Evolutionary conservation across 2,888 invertebrate genomes (phyloP).

Genomic region (Aphrophora alni): DNA sequence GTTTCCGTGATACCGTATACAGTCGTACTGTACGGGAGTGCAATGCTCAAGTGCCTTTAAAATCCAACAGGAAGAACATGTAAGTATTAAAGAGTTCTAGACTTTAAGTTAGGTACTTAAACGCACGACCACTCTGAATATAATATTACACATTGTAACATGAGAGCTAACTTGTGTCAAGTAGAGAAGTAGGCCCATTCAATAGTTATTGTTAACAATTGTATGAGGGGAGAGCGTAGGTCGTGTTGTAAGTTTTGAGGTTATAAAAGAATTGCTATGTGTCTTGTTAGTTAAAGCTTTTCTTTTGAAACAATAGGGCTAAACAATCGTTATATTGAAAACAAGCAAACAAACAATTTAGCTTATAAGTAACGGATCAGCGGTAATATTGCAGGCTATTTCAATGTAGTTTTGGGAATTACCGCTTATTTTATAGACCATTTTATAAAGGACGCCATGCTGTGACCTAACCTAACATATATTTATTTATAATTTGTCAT

Average conservation of each 20-base stretch:
- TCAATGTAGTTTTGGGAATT: too few relatives aligned
- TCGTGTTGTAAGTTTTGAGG: neutral
- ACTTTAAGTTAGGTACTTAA: neutral
- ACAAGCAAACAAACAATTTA: too few relatives aligned
- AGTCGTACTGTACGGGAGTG: neutral
- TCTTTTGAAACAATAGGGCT: too few relatives aligned
- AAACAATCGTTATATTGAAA: too few relatives aligned
- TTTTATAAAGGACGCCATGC: too few relatives aligned
- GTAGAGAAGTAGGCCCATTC: neutral
- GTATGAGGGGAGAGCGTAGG: neutral
- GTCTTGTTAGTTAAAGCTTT: too few relatives aligned
- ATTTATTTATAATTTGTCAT: too few relatives aligned
- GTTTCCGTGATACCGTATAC: neutral
- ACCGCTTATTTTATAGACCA: too few relatives aligned
- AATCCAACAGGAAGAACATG: neutral
- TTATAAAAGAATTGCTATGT: neutral
- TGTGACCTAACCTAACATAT: too few relatives aligned
- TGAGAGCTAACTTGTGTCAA: neutral
- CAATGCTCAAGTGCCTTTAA: neutral
- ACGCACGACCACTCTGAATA: neutral
- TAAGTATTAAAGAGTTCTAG: neutral
- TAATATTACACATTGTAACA: neutral
- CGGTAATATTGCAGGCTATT: too few relatives aligned
- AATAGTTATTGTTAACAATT: neutral
- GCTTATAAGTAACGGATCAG: too few relatives aligned